Evolutionary conservation across 2,797 vertebrate genomes (phyloP), one percentile per base, ranked within the genome.

Genomic region (Morus bassanus): DNA sequence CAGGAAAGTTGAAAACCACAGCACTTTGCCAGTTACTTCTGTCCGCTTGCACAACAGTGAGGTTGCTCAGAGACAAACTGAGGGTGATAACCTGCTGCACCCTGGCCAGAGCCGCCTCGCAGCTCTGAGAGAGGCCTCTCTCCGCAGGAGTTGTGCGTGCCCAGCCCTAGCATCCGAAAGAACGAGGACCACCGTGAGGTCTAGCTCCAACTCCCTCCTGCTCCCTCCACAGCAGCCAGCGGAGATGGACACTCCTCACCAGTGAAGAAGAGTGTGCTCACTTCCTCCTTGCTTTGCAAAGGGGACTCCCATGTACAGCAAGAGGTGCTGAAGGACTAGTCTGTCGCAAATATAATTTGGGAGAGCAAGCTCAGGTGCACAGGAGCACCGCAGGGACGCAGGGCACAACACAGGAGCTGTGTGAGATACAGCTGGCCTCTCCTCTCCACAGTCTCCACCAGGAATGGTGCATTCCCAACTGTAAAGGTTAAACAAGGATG

Each of bases 221-320:
- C 57, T 91, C 37, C 51, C 45, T 51, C 31, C 76, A 21, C 7
- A 53, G n/a, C 53, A 48, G 19, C 69, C 8, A 2, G 10, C 0
- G 1, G 39, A 17, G 13, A 53, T 6, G 37, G 93, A 48, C 23
- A 4, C 30, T 31, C 30, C 75, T 82, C 59, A 3, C 4, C 50
- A 5, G 11, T 0, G 14, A 61, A 23, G 39, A 35, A 2, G 8
- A 48, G 15, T 0, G 5, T 1, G 30, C 31, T 61, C 6, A 1
- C 9, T 9, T 17, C 25, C 57, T 60, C 69, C 28, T 41, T 41
- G 53, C 88, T 75, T 56, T 83, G 69, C 60, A 51, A 37, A 33
- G 31, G 30, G 45, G 68, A 5, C 39, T 18, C 73, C 73, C 2
- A 0, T 1, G 4, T 2, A 9, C 45, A 72, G 65, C 46, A 24